A percentile compares a stretch with the other conserved stretches of the same genome.
These are phyloP conservation scores for Scaptomyza caliginosa DNA, from an alignment of 2,888 invertebrate species.

Conservation along the genomic window DNA sequence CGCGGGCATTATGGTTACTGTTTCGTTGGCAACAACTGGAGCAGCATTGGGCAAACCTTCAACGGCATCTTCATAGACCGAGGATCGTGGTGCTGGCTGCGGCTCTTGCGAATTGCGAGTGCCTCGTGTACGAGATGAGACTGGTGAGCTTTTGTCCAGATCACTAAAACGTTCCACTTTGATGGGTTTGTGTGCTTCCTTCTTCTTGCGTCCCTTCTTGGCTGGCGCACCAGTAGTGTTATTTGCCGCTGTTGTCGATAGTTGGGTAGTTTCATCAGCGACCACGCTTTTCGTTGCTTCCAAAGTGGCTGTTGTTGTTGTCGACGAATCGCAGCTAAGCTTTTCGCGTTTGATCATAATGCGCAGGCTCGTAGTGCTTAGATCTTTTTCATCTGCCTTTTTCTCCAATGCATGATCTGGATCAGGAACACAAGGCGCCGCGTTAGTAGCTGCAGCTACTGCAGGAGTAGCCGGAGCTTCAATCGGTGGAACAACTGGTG, in stretches of 20 bases:
- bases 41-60: constrained; percentile 43
- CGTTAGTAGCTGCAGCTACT: background rate
- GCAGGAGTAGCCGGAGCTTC: background rate
- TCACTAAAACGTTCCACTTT: constrained; percentile 82
- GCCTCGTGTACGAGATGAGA: constrained; percentile 76
- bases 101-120: constrained; percentile 29
- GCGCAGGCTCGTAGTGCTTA: constrained; percentile 35
- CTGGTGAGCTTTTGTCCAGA: constrained; percentile 55
- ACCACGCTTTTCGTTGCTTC: constrained; percentile 34
- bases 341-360: constrained; percentile 78
- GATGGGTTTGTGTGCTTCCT: constrained; percentile 73
- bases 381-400: background rate
- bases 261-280: constrained; percentile 45
- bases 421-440: background rate
- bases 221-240: constrained; percentile 9
- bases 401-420: background rate
- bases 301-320: constrained; percentile 22
- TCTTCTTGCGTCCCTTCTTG: constrained; percentile 77
- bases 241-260: constrained; percentile 37
- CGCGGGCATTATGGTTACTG: constrained; percentile 40
- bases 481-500: background rate
- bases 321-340: constrained; percentile 34
- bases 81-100: constrained; percentile 52
- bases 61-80: constrained; percentile 85
- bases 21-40: constrained; percentile 45